phyloP scores from a whole-genome alignment of 1,140 invertebrate species.

The Anoplophora glabripennis region DNA sequence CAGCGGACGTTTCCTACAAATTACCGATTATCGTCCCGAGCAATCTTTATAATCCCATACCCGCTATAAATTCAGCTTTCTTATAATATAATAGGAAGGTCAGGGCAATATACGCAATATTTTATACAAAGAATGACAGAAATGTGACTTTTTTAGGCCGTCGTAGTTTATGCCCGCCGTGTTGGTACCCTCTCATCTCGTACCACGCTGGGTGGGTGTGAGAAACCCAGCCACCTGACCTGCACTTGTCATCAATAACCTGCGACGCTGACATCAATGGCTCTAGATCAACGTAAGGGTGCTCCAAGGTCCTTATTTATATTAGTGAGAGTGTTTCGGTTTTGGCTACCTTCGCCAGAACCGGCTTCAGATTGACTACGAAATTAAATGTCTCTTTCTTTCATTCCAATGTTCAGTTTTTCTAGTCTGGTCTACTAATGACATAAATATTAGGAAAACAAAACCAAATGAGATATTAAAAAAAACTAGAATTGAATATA shows the following conservation, averaged over 20 bases:
- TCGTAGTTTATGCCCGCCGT: constrained; percentile 6
- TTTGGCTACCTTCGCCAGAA: background rate
- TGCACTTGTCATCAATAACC: constrained; percentile 18
- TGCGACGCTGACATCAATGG: constrained; percentile 13
- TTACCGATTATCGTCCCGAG: too few species aligned
- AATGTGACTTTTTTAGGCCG: constrained; percentile 19
- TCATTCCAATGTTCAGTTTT: background rate
- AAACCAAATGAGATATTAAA: background rate
- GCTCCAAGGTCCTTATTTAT: background rate
- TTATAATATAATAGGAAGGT: too few species aligned
- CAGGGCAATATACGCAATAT: background rate
- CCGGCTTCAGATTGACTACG: background rate
- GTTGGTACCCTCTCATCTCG: constrained; percentile 4
- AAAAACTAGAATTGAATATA: too few species aligned
- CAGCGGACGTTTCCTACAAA: too few species aligned
- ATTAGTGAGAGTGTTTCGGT: constrained; percentile 2
- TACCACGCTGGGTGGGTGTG: constrained; percentile 7
- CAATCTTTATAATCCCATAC: too few species aligned
- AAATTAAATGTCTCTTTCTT: background rate
- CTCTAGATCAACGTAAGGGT: constrained; percentile 14
- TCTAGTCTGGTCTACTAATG: background rate
- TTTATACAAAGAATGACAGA: constrained; percentile 1
- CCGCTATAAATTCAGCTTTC: too few species aligned
- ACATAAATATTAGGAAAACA: background rate
- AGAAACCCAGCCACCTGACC: constrained; percentile 11